Evolutionary conservation across 2,797 vertebrate genomes (phyloP).

Genomic region (Pangasius larnaudii): DNA sequence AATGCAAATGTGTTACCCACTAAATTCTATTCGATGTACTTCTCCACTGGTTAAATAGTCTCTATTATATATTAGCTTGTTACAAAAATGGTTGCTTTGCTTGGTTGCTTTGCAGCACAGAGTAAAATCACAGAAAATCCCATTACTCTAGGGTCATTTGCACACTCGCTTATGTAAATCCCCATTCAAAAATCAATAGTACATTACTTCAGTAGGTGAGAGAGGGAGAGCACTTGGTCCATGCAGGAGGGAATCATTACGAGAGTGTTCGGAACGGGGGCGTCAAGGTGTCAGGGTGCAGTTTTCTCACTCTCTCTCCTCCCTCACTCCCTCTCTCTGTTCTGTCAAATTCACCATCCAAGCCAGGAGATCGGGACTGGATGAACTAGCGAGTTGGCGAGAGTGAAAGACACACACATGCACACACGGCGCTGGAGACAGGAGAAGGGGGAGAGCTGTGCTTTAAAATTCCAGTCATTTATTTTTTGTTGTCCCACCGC

Average conservation of each 20-base stretch:
- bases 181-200: slow-evolving; percentile 56
- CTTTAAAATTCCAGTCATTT: slow-evolving; percentile 77
- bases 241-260: slow-evolving; percentile 48
- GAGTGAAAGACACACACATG: slow-evolving; percentile 23
- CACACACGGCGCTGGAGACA: neutral
- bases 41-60: slow-evolving; percentile 28
- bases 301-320: slow-evolving; percentile 40
- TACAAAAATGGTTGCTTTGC: slow-evolving; percentile 43
- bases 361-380: slow-evolving; percentile 45
- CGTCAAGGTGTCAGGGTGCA: slow-evolving; percentile 56
- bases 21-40: slow-evolving; percentile 22
- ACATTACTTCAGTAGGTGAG: slow-evolving; percentile 53
- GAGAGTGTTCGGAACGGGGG: slow-evolving; percentile 39
- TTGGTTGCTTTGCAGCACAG: slow-evolving; percentile 41
- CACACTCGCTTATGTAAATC: slow-evolving; percentile 57
- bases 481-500: slow-evolving; percentile 71
- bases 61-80: slow-evolving; percentile 13
- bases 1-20: no score
- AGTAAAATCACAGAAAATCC: slow-evolving; percentile 42
- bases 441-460: slow-evolving; percentile 53
- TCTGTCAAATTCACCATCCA: slow-evolving; percentile 61
- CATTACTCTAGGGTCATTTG: slow-evolving; percentile 51
- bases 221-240: slow-evolving; percentile 27
- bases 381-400: slow-evolving; percentile 36
- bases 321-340: slow-evolving; percentile 49